phyloP scores from a whole-genome alignment of 2,888 invertebrate species.

The Philereme transversata region DNA sequence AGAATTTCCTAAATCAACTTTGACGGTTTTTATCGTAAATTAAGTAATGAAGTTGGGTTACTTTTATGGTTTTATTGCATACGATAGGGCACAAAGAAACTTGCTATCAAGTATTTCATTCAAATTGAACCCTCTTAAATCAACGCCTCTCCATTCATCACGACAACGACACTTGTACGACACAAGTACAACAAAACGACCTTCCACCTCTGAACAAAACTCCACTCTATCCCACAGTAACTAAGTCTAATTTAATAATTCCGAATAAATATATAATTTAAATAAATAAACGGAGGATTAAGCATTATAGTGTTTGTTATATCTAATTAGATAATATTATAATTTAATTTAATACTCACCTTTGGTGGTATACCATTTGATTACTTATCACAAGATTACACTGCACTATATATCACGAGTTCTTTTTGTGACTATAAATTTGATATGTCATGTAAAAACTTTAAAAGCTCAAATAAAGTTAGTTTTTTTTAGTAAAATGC shows the following conservation, averaged over 20 bases:
- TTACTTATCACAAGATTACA: slow-evolving; percentile 55
- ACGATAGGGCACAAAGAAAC: slow-evolving; percentile 58
- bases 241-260: slow-evolving; percentile 31
- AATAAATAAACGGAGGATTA: slow-evolving; percentile 65
- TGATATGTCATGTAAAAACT: slow-evolving; percentile 52
- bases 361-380: slow-evolving; percentile 68
- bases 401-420: slow-evolving; percentile 31
- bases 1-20: slow-evolving; percentile 41
- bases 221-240: slow-evolving; percentile 45
- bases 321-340: slow-evolving; percentile 76
- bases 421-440: slow-evolving; percentile 46
- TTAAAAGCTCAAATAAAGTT: slow-evolving; percentile 73
- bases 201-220: slow-evolving; percentile 43
- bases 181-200: slow-evolving; percentile 45
- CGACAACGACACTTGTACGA: slow-evolving; percentile 62
- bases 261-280: slow-evolving; percentile 42
- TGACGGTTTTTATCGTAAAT: slow-evolving; percentile 35
- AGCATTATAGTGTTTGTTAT: slow-evolving; percentile 69
- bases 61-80: slow-evolving; percentile 71
- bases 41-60: slow-evolving; percentile 41
- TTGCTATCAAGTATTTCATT: slow-evolving; percentile 61
- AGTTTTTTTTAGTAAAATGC: slow-evolving; percentile 67
- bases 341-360: slow-evolving; percentile 69
- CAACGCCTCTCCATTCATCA: slow-evolving; percentile 74
- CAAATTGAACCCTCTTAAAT: slow-evolving; percentile 73